Percentiles rank a stretch among this genome's conserved stretches.
Evolutionary conservation across 2,113 vertebrate genomes (phyloP).

Genomic region (Centrocercus urophasianus): DNA sequence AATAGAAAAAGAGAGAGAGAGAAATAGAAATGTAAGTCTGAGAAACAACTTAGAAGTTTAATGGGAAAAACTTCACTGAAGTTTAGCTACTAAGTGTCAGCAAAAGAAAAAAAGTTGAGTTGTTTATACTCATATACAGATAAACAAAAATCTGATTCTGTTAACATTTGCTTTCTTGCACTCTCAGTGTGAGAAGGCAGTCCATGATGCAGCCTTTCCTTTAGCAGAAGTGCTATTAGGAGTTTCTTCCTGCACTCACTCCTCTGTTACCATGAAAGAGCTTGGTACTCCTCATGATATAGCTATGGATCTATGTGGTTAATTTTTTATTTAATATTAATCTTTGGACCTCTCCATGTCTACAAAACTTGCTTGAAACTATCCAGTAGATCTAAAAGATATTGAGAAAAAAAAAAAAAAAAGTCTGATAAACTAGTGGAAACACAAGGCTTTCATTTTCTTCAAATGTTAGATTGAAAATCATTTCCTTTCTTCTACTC

Average conservation of each 20-base stretch:
- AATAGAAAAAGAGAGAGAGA: neutral
- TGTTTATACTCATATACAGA: neutral
- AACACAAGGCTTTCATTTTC: neutral
- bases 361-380: neutral
- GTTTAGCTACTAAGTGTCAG: neutral
- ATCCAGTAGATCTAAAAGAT: neutral
- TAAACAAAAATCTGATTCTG: neutral
- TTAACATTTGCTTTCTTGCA: neutral
- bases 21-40: neutral
- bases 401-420: neutral
- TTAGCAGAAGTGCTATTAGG: neutral
- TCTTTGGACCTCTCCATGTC: neutral
- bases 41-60: neutral
- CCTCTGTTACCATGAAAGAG: neutral
- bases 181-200: neutral
- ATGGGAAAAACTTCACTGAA: neutral
- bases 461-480: neutral
- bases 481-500: neutral
- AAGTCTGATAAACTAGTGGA: neutral
- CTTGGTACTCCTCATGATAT: neutral
- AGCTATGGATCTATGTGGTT: neutral
- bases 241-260: neutral
- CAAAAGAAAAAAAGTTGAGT: neutral
- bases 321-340: neutral
- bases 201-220: neutral